Percentiles rank a stretch among this genome's conserved stretches.
These are phyloP conservation scores for Zaprionus ghesquierei DNA, from an alignment of 1,140 invertebrate genomes.

Conservation along the genomic window DNA sequence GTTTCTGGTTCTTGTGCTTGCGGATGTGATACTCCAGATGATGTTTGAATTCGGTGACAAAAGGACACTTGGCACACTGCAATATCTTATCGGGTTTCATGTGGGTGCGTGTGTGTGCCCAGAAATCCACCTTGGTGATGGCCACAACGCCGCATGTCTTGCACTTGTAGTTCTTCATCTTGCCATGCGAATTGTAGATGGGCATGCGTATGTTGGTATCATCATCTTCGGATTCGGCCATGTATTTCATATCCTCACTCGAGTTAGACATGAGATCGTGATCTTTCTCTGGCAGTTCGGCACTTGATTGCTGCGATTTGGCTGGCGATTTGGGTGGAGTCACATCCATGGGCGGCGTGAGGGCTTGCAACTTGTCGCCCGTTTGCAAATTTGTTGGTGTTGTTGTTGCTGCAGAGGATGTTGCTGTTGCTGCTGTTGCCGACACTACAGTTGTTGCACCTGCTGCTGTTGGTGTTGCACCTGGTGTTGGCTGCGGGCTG, in stretches of 20 bases:
- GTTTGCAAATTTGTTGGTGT: conserved; percentile 15
- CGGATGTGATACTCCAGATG: conserved; percentile 98
- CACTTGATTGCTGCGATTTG: conserved; percentile 83
- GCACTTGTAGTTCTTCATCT: conserved; percentile 94
- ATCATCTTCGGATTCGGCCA: conserved; percentile 85
- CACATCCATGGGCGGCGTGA: conserved; percentile 80
- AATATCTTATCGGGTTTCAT: conserved; percentile 97
- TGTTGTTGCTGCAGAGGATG: conserved; percentile 6
- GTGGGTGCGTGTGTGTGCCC: conserved; percentile 95
- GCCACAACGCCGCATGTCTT: conserved; percentile 95
- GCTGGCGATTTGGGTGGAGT: conserved; percentile 85
- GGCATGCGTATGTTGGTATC: conserved; percentile 87
- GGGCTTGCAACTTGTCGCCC: conserved; percentile 62
- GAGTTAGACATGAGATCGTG: conserved; percentile 83
- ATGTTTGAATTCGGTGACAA: conserved; percentile 99
- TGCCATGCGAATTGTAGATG: conserved; percentile 91
- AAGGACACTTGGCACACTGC: conserved; percentile 95
- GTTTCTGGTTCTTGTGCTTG: conserved; percentile 98
- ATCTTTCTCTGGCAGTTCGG: conserved; percentile 62
- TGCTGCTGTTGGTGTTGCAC: conserved; percentile 1
- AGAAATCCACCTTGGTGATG: conserved; percentile 95
- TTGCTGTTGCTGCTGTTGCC: conserved; percentile 6
- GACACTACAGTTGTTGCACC: too few species aligned
- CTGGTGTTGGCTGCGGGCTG: conserved; percentile 70
- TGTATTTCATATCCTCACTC: conserved; percentile 81